Evolutionary conservation across 2,888 invertebrate species (phyloP).

Genomic region (Chymomyza procnemis): DNA sequence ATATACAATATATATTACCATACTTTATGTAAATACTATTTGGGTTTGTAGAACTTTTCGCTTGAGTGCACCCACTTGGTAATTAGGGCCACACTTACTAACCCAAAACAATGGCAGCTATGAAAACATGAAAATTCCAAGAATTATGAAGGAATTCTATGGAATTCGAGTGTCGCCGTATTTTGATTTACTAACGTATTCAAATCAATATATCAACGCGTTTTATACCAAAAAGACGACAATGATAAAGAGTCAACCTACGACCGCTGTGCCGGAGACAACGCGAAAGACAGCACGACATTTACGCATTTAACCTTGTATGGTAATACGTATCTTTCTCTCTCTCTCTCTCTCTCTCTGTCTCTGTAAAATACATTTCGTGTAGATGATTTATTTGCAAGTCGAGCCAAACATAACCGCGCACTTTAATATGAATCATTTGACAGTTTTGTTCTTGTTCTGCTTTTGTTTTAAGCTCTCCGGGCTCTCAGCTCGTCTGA

Average conservation of each 20-base stretch:
- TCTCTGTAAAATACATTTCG: constrained; percentile 13
- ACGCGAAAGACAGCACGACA: neutral
- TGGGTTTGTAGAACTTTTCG: neutral
- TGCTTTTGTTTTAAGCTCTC: neutral
- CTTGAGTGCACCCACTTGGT: neutral
- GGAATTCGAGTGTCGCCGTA: constrained; percentile 7
- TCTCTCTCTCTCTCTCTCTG: too few relatives aligned
- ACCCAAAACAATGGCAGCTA: neutral
- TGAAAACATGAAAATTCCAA: neutral
- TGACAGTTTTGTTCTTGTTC: constrained; percentile 15
- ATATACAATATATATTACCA: neutral
- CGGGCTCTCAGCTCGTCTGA: neutral
- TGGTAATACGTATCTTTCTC: neutral
- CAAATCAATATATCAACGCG: constrained; percentile 64
- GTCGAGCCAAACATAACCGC: constrained; percentile 35
- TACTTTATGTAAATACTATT: neutral
- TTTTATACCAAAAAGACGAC: constrained; percentile 20
- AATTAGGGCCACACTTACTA: neutral
- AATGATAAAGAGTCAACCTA: neutral
- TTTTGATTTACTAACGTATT: constrained; percentile 63
- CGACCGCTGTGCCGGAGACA: neutral
- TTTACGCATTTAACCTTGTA: neutral
- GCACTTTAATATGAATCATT: constrained; percentile 69
- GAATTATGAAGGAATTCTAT: neutral
- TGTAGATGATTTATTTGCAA: constrained; percentile 55